Evolutionary conservation across 37 sponge, comb jelly and placozoan species (phyloP), one percentile per base, ranked within the genome.

Genomic region (Agelas oroides): DNA sequence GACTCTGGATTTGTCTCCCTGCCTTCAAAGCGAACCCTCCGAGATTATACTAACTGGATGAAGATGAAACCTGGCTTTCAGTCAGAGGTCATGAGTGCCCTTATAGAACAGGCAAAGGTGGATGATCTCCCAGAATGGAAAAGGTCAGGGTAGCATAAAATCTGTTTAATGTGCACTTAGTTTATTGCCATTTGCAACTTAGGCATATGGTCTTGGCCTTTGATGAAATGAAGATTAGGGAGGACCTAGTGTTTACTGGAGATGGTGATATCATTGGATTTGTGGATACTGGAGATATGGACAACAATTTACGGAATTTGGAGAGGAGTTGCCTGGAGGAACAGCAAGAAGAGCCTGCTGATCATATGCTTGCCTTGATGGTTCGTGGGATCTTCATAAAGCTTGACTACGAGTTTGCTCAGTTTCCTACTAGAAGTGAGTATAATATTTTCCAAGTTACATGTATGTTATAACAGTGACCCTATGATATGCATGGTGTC

Each of bases 11-110:
- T 87, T 80, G 0, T 90, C 1, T 23, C 5, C 15, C 57, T 90
- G 20, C 91, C 85, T 18, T 77, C 84, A 33, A 74, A 84, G 39
- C 27, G 90, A 16, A 89, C 90, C 19, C 68, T 89, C 17, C 46
- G 79, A 8, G 90, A 89, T 55, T 89, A 89, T 70, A 89, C 82
- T 8, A 70, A 80, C 69, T 86, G 39, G 32, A 18, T 85, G 19
- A 63, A 80, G 31, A 27, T 54, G 2, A 36, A 67, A 60, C 65
- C 77, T 55, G 91, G 91, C 8, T 91, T 91, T 69, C 46, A 73
- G 17, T 19, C 36, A 1, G 75, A 84, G 8, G 67, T 89, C 1
- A 76, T 78, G 31, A 5, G 8, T 12, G n/a, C 61, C 33, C 56
- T 89, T 25, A 27, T 34, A 1, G 31, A 59, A 1, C 79, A 86